Percentiles rank a stretch among this genome's conserved stretches.
These are phyloP conservation scores for Bathybates hornii DNA, from an alignment of 2,113 vertebrate genomes.

Conservation along the genomic window DNA sequence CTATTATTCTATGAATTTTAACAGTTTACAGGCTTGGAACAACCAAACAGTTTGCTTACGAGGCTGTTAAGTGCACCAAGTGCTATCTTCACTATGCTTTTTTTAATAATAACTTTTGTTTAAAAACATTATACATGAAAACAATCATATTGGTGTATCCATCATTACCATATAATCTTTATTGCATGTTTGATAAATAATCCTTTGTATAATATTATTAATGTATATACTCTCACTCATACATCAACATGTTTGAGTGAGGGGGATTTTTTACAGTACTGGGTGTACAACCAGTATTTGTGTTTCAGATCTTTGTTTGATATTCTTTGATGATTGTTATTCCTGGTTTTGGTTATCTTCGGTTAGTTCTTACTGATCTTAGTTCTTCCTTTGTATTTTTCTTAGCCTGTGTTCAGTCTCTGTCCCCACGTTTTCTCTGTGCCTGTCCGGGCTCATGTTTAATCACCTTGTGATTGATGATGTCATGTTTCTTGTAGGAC, in stretches of 20 bases:
- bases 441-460: neutral
- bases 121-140: neutral
- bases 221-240: neutral
- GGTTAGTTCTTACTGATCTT: neutral
- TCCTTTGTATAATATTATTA: neutral
- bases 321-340: neutral
- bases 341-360: neutral
- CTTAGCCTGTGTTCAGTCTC: neutral
- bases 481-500: slow-evolving; percentile 53
- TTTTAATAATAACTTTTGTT: neutral
- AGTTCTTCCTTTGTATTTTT: neutral
- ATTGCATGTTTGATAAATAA: neutral
- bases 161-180: neutral
- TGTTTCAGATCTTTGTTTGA: neutral
- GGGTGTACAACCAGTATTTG: neutral
- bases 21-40: neutral
- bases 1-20: neutral
- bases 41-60: fast-evolving
- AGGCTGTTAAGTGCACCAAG: neutral
- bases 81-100: neutral
- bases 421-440: neutral
- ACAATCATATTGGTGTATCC: neutral
- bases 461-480: neutral
- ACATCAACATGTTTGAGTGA: too few relatives aligned
- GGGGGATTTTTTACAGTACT: too few relatives aligned